Conservation (phyloP, 2,888 invertebrate genomes). For the Drosophila longiperda region DNA sequence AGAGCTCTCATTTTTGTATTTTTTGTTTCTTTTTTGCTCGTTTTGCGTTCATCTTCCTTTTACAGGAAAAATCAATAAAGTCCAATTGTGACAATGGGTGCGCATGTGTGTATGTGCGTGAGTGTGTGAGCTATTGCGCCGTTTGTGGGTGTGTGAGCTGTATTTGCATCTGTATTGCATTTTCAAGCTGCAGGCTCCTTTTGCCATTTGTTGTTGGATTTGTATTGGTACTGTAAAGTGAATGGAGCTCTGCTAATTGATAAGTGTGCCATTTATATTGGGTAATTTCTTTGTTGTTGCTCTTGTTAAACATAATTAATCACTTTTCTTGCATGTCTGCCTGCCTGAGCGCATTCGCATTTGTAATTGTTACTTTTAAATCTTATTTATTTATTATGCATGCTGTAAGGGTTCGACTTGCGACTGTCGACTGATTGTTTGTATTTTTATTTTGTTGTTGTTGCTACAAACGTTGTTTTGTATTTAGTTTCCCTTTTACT, state of each 20-base stretch:
- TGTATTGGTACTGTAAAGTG: constrained; percentile 31
- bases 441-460: constrained; percentile 21
- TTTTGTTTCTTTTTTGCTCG: constrained; percentile 23
- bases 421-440: constrained; percentile 21
- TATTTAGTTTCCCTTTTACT: constrained; percentile 80
- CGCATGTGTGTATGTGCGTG: constrained; percentile 27
- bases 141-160: constrained; percentile 37
- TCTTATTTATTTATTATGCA: constrained; percentile 46
- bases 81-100: constrained; percentile 66
- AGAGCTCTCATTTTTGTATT: constrained; percentile 22
- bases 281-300: constrained; percentile 40
- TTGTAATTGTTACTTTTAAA: constrained; percentile 46
- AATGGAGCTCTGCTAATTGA: constrained; percentile 50
- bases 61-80: constrained; percentile 79
- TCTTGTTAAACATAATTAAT: constrained; percentile 65
- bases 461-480: constrained; percentile 43
- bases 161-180: constrained; percentile 40
- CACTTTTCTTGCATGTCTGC: constrained; percentile 41
- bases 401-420: constrained; percentile 33
- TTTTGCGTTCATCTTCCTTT: constrained; percentile 58
- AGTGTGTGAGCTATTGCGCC: constrained; percentile 50
- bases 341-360: constrained; percentile 32
- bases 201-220: constrained; percentile 46
- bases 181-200: constrained; percentile 54
- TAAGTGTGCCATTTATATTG: constrained; percentile 40